phyloP scores from a whole-genome alignment of 2,888 invertebrate genomes.

The Bedellia somnulentella region DNA sequence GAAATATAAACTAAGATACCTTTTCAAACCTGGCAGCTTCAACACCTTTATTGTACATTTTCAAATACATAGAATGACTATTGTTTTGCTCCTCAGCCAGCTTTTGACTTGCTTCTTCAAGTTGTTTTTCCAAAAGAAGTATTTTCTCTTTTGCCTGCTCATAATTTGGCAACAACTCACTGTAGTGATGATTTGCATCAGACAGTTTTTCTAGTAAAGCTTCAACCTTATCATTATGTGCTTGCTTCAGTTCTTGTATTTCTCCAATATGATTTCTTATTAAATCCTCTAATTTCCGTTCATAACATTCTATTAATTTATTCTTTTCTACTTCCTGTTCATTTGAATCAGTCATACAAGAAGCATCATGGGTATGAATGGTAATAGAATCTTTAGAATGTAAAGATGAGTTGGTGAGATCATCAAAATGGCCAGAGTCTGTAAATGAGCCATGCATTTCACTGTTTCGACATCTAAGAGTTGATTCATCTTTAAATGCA shows the following conservation, averaged over 20 bases:
- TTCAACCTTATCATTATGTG: constrained; percentile 79
- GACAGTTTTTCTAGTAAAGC: constrained; percentile 70
- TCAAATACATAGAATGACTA: constrained; percentile 75
- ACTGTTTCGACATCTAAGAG: constrained; percentile 38
- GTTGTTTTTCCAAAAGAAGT: constrained; percentile 69
- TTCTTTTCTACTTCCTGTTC: constrained; percentile 68
- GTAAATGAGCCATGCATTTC: constrained; percentile 79
- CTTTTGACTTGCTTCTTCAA: constrained; percentile 70
- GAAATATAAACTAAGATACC: no score
- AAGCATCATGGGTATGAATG: constrained; percentile 56
- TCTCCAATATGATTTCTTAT: constrained; percentile 63
- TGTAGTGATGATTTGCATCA: constrained; percentile 76
- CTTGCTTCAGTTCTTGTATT: constrained; percentile 75
- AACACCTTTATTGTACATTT: constrained; percentile 82
- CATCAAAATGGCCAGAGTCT: constrained; percentile 87
- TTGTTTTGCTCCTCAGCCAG: constrained; percentile 71
- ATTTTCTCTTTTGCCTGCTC: constrained; percentile 74
- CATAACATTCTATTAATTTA: constrained; percentile 70
- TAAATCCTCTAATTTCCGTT: constrained; percentile 74
- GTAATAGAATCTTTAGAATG: constrained; percentile 75
- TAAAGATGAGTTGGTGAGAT: constrained; percentile 73
- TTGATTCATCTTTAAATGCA: constrained; percentile 44
- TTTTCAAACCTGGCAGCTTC: constrained; percentile 77
- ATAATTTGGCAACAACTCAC: constrained; percentile 73
- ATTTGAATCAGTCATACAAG: constrained; percentile 50